Conservation (phyloP, 2,888 invertebrate genomes). For the Candidula unifasciata region DNA sequence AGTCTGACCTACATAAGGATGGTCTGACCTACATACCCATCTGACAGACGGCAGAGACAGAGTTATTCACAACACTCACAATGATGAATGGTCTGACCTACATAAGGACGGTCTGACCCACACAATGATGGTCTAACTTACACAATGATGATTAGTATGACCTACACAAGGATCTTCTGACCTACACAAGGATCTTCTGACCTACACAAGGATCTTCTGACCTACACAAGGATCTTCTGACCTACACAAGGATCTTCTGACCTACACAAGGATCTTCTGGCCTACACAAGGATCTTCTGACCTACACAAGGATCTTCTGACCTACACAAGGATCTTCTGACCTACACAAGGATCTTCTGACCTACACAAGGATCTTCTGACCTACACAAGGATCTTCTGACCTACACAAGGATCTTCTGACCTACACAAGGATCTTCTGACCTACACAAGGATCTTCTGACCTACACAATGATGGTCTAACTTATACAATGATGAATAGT, state of each 20-base stretch:
- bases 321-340: slow-evolving; percentile 80
- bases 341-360: slow-evolving; percentile 73
- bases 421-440: too few relatives aligned
- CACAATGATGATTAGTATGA: too few relatives aligned
- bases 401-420: slow-evolving; percentile 73
- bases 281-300: slow-evolving; percentile 73
- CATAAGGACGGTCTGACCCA: neutral
- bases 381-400: slow-evolving; percentile 80
- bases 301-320: too few relatives aligned
- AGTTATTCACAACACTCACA: too few relatives aligned
- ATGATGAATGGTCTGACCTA: neutral
- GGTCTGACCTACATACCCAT: too few relatives aligned
- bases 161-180: neutral
- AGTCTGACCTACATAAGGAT: too few relatives aligned
- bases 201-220: slow-evolving; percentile 80
- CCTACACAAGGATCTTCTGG: slow-evolving; percentile 80
- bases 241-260: too few relatives aligned
- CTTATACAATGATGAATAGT: too few relatives aligned
- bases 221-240: slow-evolving; percentile 73
- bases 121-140: slow-evolving; percentile 81
- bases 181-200: too few relatives aligned
- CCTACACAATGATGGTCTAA: too few relatives aligned
- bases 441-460: slow-evolving; percentile 80
- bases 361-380: too few relatives aligned
- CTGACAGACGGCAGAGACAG: too few relatives aligned